A percentile compares a stretch with the other conserved stretches of the same genome.
phyloP scores from a whole-genome alignment of 2,113 vertebrate genomes.

The Microcebus jonahi region DNA sequence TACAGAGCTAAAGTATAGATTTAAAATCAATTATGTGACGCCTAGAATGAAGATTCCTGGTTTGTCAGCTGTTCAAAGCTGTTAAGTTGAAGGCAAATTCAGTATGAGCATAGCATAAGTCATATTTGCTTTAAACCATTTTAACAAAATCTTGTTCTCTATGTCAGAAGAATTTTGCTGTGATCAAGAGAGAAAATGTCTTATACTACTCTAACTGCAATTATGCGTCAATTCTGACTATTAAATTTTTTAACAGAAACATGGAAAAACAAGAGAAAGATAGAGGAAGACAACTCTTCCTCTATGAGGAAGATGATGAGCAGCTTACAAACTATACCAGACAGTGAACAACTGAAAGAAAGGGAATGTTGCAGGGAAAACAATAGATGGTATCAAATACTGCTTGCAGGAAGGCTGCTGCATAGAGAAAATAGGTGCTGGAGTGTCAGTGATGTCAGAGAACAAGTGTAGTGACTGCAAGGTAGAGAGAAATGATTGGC shows the following conservation, averaged over 20 bases:
- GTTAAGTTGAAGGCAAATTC: neutral
- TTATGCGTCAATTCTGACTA: neutral
- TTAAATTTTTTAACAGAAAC: constrained; percentile 10
- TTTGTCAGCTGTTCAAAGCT: constrained; percentile 27
- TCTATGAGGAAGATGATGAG: neutral
- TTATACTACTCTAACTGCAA: neutral
- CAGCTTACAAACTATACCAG: neutral
- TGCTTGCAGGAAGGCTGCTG: neutral
- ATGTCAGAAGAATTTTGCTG: constrained; percentile 36
- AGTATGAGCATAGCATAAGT: neutral
- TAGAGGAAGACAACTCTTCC: neutral
- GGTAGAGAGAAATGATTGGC: neutral
- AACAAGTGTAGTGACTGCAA: neutral
- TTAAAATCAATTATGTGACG: neutral
- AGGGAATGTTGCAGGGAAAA: neutral
- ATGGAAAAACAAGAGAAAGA: neutral
- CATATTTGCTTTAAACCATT: constrained; percentile 11
- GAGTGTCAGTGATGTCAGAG: neutral
- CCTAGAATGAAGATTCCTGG: neutral
- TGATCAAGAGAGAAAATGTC: constrained; percentile 15
- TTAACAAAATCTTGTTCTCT: neutral
- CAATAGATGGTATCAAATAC: neutral
- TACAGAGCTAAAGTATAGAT: neutral
- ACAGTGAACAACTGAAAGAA: neutral
- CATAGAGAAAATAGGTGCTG: neutral